These are phyloP conservation scores for Phainopepla nitens DNA, from an alignment of 2,113 vertebrate species.

Conservation along the genomic window DNA sequence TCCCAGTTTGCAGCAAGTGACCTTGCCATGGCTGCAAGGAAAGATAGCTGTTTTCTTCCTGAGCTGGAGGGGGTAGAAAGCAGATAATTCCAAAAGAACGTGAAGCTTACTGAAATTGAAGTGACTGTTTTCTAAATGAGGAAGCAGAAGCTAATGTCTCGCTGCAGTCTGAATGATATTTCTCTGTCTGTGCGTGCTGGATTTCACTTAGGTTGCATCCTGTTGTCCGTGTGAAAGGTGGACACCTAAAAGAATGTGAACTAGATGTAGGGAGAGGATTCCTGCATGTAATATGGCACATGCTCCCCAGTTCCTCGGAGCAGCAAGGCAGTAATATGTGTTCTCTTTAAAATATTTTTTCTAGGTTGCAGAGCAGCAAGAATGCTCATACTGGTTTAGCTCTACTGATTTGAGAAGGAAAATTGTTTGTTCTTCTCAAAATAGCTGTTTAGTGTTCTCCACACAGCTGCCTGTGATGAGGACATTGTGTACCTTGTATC, in stretches of 20 bases:
- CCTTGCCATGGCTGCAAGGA: not conserved
- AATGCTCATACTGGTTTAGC: not conserved
- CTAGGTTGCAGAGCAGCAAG: not conserved
- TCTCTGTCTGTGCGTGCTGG: not conserved
- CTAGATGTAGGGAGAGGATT: not conserved
- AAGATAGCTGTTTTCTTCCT: not conserved
- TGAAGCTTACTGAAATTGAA: not conserved
- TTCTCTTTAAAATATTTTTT: not conserved
- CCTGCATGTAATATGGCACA: not conserved
- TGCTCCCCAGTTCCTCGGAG: not conserved
- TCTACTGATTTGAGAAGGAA: not conserved
- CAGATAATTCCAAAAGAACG: accelerated
- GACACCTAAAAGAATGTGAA: not conserved
- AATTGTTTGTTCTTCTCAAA: not conserved
- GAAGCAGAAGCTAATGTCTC: not conserved
- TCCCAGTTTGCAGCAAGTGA: not conserved
- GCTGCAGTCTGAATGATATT: accelerated
- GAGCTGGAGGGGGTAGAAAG: not conserved
- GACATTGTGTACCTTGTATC: not conserved
- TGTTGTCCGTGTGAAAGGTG: not conserved
- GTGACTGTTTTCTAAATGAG: not conserved
- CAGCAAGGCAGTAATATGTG: not conserved
- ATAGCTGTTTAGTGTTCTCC: not conserved
- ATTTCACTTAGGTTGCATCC: not conserved
- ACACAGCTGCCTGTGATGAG: accelerated